These are phyloP conservation scores for Sebastiscus albofasciatus DNA, from an alignment of 2,797 vertebrate species.

Conservation along the genomic window DNA sequence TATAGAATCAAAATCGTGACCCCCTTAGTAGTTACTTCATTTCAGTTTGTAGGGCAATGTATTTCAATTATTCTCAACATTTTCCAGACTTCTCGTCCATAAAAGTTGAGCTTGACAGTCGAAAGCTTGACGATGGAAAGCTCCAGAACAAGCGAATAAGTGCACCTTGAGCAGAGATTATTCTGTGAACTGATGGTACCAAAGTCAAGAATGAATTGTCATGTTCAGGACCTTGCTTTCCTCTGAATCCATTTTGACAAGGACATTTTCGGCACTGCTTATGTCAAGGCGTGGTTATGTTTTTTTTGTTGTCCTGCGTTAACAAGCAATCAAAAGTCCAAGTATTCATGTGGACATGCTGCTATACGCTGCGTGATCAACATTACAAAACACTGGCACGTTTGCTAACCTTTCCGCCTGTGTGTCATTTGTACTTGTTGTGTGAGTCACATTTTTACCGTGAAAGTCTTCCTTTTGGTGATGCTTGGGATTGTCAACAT, in stretches of 20 bases:
- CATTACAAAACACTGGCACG: neutral
- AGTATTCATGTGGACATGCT: neutral
- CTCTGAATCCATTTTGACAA: neutral
- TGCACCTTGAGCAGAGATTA: neutral
- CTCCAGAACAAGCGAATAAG: neutral
- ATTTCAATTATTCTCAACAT: neutral
- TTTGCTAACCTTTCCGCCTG: neutral
- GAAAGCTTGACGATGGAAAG: neutral
- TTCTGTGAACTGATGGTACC: neutral
- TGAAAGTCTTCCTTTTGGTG: neutral
- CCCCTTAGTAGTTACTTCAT: no score
- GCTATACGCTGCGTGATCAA: neutral
- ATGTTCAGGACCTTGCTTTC: neutral
- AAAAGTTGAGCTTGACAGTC: neutral
- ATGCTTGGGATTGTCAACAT: neutral
- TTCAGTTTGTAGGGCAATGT: no score
- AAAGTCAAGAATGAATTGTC: neutral
- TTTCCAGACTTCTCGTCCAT: neutral
- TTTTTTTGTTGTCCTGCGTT: neutral
- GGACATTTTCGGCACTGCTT: neutral
- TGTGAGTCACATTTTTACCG: neutral
- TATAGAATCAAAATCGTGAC: no score
- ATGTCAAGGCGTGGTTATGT: no score
- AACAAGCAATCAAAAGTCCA: neutral
- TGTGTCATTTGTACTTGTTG: conserved; percentile 24